These are phyloP conservation scores for Aurelia sp. DNA, from an alignment of 30 jellyfish, hydroid and myxozoan species.

Conservation along the genomic window DNA sequence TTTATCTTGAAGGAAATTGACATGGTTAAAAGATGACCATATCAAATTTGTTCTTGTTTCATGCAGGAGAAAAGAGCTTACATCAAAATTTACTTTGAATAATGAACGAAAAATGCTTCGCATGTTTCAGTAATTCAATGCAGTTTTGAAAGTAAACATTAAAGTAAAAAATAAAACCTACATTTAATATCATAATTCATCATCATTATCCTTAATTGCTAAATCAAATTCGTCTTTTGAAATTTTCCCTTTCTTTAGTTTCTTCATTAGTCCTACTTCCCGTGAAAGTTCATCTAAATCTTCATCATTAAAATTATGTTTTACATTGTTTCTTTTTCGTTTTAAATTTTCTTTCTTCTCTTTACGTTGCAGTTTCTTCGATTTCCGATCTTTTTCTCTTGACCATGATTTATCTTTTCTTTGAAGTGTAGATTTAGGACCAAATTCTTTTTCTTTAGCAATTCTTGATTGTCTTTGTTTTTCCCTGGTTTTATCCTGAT, in stretches of 20 bases:
- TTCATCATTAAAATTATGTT: conserved; percentile 67
- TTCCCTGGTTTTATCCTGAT: conserved; percentile 81
- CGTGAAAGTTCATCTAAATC: conserved; percentile 83
- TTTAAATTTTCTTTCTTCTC: conserved; percentile 50
- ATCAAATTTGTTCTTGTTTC: too few species aligned
- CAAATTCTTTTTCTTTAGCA: conserved; percentile 42
- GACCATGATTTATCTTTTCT: conserved; percentile 65
- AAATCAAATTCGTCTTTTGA: conserved; percentile 82
- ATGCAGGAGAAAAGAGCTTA: too few species aligned
- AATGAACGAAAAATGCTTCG: too few species aligned
- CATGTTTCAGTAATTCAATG: background rate
- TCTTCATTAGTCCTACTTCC: conserved; percentile 88
- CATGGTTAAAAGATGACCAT: too few species aligned
- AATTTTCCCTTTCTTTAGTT: conserved; percentile 84
- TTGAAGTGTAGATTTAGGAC: background rate
- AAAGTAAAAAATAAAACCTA: background rate
- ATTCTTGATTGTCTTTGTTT: conserved; percentile 65
- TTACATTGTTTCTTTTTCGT: conserved; percentile 61
- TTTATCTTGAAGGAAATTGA: too few species aligned
- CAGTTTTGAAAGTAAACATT: background rate
- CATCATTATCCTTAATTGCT: conserved; percentile 65
- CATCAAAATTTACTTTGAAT: too few species aligned
- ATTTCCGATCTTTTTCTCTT: conserved; percentile 45
- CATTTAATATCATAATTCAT: conserved; percentile 6
- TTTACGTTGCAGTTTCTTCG: conserved; percentile 46